phyloP scores from a whole-genome alignment of 2,888 invertebrate species.

The Cartodere bifasciata region DNA sequence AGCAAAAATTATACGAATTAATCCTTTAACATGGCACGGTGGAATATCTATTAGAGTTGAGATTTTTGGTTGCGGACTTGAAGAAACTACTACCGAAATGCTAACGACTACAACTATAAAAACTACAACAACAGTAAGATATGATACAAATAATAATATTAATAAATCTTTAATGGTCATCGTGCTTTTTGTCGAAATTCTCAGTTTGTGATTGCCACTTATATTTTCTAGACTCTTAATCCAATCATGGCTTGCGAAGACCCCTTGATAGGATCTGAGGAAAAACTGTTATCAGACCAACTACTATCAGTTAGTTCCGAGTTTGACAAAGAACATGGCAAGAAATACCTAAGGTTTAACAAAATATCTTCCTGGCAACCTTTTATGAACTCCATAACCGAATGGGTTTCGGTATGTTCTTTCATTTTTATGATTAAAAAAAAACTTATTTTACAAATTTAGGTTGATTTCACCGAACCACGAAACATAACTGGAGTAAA shows the following conservation, averaged over 20 bases:
- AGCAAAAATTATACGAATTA: conserved; percentile 56
- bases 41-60: conserved; percentile 53
- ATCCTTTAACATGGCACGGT: conserved; percentile 64
- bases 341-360: conserved; percentile 37
- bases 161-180: too few species aligned
- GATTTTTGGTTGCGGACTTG: conserved; percentile 54
- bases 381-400: conserved; percentile 49
- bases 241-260: too few species aligned
- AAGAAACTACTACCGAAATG: conserved; percentile 15
- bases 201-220: too few species aligned
- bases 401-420: conserved; percentile 50
- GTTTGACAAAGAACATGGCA: conserved; percentile 29
- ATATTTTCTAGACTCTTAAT: too few species aligned
- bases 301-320: conserved; percentile 57
- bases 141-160: too few species aligned
- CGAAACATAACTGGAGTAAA: conserved; percentile 67
- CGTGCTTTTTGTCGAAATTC: too few species aligned
- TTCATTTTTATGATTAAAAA: not conserved
- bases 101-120: not conserved
- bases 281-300: conserved; percentile 44
- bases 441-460: conserved; percentile 14
- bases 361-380: conserved; percentile 51
- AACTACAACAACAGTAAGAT: conserved; percentile 10
- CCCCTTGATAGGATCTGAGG: conserved; percentile 65
- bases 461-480: conserved; percentile 66